Evolutionary conservation across 2,113 vertebrate genomes (phyloP), one percentile per base, ranked within the genome.

Genomic region (Ariopsis seemanni): DNA sequence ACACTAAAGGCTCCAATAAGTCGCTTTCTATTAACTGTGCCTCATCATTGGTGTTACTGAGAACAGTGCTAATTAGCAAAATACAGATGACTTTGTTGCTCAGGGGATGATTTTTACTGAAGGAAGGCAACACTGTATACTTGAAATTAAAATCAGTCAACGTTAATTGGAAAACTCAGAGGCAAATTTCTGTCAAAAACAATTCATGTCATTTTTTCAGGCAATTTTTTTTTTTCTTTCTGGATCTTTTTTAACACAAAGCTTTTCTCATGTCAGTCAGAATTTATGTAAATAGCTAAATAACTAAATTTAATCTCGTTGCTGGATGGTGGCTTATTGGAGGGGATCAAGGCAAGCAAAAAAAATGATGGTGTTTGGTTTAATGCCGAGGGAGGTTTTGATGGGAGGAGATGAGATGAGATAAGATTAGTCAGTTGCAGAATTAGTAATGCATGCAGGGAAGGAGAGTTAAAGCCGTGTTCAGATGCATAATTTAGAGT

Each of bases 11-110:
- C 89, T 86, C 78, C 84, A 77, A 86, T 60, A 55, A 55, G 83
- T 83, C 85, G 17, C 87, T 86, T 90, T 90, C 86, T 85, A 90
- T 91, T 87, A 88, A 69, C 53, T 58, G 6, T 2, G 48, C 72
- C 87, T 90, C 75, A 12, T 85, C 80, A 17, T 52, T 27, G 7
- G 42, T 63, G 81, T 82, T 89, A 67, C 50, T 74, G 17, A 77
- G 34, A 58, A 60, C 14, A 48, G 81, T 55, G 74, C 74, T 88
- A 86, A 88, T 88, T 91, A 74, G 74, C 34, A 34, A 81, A 81
- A 83, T 86, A 71, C 55, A 34, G 50, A 84, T 34, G 55, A 90
- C 80, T 78, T 55, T 86, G 53, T 83, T 79, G 79, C 84, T 89
- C 25, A 8, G 72, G 52, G 85, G 67, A 90, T 12, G 18, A 1